A percentile compares a stretch with the other conserved stretches of the same genome.
These are phyloP conservation scores for Syndactyla subalaris DNA, from an alignment of 2,797 vertebrate species.

Conservation along the genomic window DNA sequence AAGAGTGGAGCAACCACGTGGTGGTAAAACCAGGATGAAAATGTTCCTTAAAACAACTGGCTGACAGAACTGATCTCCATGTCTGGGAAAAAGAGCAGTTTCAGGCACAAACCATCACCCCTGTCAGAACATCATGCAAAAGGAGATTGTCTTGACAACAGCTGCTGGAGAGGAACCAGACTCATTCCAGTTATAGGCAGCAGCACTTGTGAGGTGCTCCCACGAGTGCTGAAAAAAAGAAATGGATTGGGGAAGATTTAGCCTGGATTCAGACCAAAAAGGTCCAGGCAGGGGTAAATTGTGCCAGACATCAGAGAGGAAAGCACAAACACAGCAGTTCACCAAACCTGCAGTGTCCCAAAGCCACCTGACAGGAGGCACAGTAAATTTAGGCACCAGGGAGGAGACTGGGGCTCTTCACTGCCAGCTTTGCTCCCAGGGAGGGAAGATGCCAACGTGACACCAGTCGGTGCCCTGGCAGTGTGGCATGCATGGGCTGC, in stretches of 20 bases:
- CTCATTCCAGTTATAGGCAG: neutral
- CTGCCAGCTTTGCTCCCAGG: neutral
- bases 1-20: neutral
- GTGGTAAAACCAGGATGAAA: neutral
- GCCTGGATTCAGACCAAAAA: neutral
- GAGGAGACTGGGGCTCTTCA: neutral
- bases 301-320: neutral
- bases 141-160: neutral
- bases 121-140: neutral
- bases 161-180: neutral
- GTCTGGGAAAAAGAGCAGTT: neutral
- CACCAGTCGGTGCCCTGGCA: neutral
- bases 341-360: neutral
- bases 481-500: neutral
- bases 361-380: fast-evolving
- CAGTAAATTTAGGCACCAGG: neutral
- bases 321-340: fast-evolving
- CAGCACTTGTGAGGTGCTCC: neutral
- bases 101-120: neutral
- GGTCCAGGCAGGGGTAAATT: neutral
- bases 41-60: neutral
- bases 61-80: neutral
- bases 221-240: neutral
- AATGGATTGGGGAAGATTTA: neutral
- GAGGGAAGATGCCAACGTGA: neutral